Evolutionary conservation across 2,797 vertebrate genomes (phyloP).

Genomic region (Numenius phaeopus): DNA sequence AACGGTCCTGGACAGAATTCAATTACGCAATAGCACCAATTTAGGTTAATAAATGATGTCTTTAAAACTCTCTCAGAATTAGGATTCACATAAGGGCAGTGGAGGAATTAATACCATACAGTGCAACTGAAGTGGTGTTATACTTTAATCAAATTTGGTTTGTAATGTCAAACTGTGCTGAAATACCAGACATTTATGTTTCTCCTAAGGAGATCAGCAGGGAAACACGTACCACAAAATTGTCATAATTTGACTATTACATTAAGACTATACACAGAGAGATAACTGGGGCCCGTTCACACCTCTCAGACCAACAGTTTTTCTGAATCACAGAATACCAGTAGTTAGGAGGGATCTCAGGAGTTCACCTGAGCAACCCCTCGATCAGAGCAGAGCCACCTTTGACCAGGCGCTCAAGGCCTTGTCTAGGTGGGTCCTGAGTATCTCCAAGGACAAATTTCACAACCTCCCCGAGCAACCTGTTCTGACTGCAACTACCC

Average conservation of each 20-base stretch:
- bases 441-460: background rate
- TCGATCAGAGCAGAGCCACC: background rate
- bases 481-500: background rate
- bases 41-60: background rate
- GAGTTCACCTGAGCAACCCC: background rate
- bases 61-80: background rate
- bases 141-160: background rate
- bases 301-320: background rate
- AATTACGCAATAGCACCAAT: background rate
- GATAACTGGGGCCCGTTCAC: background rate
- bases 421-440: background rate
- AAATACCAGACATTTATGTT: background rate
- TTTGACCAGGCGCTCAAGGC: background rate
- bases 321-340: background rate
- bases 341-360: background rate
- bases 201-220: background rate
- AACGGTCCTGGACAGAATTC: background rate
- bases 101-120: background rate
- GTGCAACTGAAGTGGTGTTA: background rate
- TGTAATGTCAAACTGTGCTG: background rate
- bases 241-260: background rate
- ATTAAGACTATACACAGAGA: background rate
- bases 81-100: rapidly evolving
- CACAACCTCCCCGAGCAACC: background rate
- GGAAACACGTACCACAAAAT: background rate